phyloP scores from a whole-genome alignment of 2,888 invertebrate genomes.

The Agelastica alni region DNA sequence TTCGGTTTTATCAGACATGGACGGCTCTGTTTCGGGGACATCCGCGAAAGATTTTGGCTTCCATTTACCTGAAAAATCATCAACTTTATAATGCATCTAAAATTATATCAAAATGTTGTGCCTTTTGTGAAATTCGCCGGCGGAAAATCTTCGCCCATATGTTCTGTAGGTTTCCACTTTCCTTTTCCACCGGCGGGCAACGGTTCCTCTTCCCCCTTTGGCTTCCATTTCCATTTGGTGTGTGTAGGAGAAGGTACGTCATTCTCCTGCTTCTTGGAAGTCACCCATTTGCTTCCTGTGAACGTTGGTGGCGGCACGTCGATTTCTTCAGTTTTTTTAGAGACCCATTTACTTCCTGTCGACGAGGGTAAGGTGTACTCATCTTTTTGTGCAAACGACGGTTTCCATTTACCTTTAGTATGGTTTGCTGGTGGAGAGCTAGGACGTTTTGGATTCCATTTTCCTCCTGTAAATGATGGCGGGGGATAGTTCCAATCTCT shows the following conservation, averaged over 20 bases:
- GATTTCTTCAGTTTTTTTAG: constrained; percentile 28
- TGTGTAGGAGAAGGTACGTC: constrained; percentile 52
- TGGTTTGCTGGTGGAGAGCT: constrained; percentile 15
- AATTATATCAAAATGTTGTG: too few relatives aligned
- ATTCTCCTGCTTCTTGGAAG: constrained; percentile 36
- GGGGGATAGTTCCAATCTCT: constrained; percentile 64
- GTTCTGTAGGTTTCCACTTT: constrained; percentile 64
- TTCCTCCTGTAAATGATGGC: constrained; percentile 64
- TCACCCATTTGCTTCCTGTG: constrained; percentile 67
- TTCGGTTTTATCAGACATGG: too few relatives aligned
- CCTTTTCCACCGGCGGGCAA: constrained; percentile 53
- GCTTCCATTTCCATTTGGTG: constrained; percentile 67
- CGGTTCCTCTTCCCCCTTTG: constrained; percentile 26
- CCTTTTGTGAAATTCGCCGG: constrained; percentile 32
- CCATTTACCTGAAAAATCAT: too few relatives aligned
- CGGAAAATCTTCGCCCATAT: constrained; percentile 29
- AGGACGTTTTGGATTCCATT: constrained; percentile 66
- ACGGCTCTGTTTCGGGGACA: constrained; percentile 10
- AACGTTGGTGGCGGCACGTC: constrained; percentile 38
- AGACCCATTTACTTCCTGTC: constrained; percentile 65
- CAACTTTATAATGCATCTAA: too few relatives aligned
- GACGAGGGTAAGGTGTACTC: constrained; percentile 35
- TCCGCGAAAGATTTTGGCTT: constrained; percentile 57
- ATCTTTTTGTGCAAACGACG: constrained; percentile 40
- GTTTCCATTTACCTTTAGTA: constrained; percentile 64